Evolutionary conservation across 2,113 vertebrate genomes (phyloP), one percentile per base, ranked within the genome.

Genomic region (Sprattus sprattus): DNA sequence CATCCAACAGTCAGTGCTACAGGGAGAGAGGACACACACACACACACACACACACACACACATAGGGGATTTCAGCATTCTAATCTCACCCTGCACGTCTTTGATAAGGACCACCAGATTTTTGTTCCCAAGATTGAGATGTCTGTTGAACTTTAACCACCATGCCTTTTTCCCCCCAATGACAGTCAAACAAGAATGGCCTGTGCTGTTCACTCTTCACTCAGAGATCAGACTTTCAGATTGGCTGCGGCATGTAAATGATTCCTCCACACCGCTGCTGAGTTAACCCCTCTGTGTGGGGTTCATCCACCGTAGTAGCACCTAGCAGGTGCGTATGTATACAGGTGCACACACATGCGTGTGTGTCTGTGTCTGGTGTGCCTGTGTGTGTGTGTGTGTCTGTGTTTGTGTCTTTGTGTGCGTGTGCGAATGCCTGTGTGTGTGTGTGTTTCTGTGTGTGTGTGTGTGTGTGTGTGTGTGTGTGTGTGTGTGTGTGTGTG

Each of bases 31-130:
- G 52, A 81, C 25, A 71, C 64, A 71, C 90, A 92, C 87, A 84
- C 91, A 83, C 87, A 88, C 71, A 80, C 50, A 81, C 64, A 67
- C 64, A 67, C 4, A 67, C 64, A 81, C 91, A 92, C 87, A 85
- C 91, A 83, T 86, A 88, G 90, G 92, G 81, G 94, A 93, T 93
- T 94, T 92, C 92, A 92, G 91, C 92, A 92, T 92, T 92, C 92
- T 94, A 94, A 94, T 94, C 93, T 93, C 90, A 90, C 92, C 91
- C 93, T 94, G 92, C 92, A 91, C 91, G 88, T 91, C 93, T 91
- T 93, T 93, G 94, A 94, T 94, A 95, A 94, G 92, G 88, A 92
- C 87, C 90, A 84, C 91, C 89, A 89, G 86, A 88, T 90, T 90
- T 52, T 15, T 90, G 91, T 91, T 85, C 90, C 16, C 80, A 89